Evolutionary conservation across 2,113 vertebrate species (phyloP).

Genomic region (Pseudorasbora parva): DNA sequence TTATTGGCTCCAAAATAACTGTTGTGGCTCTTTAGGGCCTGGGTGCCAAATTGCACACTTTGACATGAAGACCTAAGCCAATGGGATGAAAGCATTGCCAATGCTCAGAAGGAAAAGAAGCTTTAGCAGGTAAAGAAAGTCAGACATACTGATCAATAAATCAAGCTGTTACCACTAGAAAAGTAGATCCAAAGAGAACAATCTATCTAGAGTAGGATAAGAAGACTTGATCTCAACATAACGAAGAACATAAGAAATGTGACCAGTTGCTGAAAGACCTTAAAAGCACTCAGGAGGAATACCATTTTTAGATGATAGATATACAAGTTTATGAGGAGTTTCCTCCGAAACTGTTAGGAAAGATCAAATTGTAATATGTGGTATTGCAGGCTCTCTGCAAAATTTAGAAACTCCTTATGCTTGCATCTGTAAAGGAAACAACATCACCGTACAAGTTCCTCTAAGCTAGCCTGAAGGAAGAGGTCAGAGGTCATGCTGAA

Average conservation of each 20-base stretch:
- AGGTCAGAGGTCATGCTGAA: constrained; percentile 75
- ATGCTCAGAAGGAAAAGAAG: constrained; percentile 70
- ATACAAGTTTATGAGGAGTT: constrained; percentile 75
- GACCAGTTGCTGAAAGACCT: constrained; percentile 72
- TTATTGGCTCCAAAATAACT: constrained; percentile 13
- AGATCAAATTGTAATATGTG: constrained; percentile 74
- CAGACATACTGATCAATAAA: not conserved
- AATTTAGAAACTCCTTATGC: not conserved
- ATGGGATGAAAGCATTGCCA: not conserved
- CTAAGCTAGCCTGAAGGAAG: constrained; percentile 79
- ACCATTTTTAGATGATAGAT: constrained; percentile 74
- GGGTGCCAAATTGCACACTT: constrained; percentile 75
- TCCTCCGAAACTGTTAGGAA: constrained; percentile 66
- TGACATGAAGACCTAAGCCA: constrained; percentile 84
- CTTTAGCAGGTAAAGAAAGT: constrained; percentile 73
- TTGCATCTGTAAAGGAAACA: constrained; percentile 71
- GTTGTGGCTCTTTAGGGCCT: constrained; percentile 53
- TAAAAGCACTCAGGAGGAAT: constrained; percentile 75
- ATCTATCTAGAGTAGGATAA: not conserved
- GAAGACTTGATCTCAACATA: constrained; percentile 74
- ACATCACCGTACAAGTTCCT: constrained; percentile 76
- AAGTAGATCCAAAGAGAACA: not conserved
- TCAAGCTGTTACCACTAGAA: not conserved
- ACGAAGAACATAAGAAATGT: not conserved
- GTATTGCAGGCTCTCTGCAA: constrained; percentile 51